Conservation (phyloP, 1,140 invertebrate species). For the Scaptomyza pallida region DNA sequence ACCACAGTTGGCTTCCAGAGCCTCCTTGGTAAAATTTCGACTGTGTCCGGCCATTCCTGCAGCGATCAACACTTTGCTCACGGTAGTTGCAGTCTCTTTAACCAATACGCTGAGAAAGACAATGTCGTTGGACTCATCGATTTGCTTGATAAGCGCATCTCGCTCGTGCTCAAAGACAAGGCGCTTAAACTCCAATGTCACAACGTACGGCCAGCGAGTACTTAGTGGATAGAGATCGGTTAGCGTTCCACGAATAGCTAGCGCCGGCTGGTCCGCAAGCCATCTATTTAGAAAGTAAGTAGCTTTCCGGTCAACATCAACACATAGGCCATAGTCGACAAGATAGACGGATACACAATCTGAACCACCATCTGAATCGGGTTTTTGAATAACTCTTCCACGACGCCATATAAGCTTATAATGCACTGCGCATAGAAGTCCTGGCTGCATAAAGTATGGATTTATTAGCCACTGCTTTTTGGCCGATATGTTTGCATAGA, state of each 20-base stretch:
- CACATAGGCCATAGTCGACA: constrained; percentile 35
- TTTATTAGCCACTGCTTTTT: neutral
- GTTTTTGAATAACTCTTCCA: constrained; percentile 19
- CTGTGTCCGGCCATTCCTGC: constrained; percentile 34
- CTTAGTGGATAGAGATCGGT: constrained; percentile 44
- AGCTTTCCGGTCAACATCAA: neutral
- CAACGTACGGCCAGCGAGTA: constrained; percentile 26
- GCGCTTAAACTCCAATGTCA: neutral
- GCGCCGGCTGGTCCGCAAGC: neutral
- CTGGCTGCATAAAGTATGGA: constrained; percentile 14
- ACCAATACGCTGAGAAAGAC: constrained; percentile 18
- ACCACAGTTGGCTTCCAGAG: constrained; percentile 6
- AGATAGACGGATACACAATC: constrained; percentile 26
- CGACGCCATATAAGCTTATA: constrained; percentile 22
- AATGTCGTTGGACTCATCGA: constrained; percentile 21
- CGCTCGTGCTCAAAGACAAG: neutral
- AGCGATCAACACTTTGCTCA: constrained; percentile 24
- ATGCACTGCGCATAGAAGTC: constrained; percentile 29
- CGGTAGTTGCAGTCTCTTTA: neutral
- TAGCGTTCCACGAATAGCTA: constrained; percentile 39
- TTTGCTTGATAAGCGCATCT: constrained; percentile 19
- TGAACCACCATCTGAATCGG: neutral
- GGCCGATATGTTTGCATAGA: neutral
- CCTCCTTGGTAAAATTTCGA: neutral
- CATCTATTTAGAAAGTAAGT: constrained; percentile 16